These are phyloP conservation scores for Phoenoteleia sp. DNA, from an alignment of 2,888 invertebrate species.

Conservation along the genomic window DNA sequence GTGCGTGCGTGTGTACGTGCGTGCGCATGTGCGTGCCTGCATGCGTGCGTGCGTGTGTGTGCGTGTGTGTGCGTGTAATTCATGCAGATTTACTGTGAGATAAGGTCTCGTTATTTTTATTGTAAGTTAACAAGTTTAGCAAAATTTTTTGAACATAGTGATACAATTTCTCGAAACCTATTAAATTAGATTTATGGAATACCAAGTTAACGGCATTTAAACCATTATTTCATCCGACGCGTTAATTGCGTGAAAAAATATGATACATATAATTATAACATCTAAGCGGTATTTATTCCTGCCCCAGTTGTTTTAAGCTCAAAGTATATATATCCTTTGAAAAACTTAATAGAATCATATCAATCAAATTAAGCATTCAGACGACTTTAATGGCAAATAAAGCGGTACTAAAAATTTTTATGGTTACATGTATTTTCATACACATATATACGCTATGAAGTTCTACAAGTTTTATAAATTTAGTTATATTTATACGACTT, in stretches of 20 bases:
- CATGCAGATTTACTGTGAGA: too few relatives aligned
- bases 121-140: too few relatives aligned
- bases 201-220: neutral
- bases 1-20: too few relatives aligned
- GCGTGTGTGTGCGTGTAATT: too few relatives aligned
- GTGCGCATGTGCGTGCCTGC: too few relatives aligned
- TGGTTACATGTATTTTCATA: conserved; percentile 54
- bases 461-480: conserved; percentile 54
- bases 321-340: conserved; percentile 28
- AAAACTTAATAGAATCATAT: conserved; percentile 61
- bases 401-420: conserved; percentile 60
- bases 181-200: neutral
- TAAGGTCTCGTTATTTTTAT: too few relatives aligned
- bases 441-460: conserved; percentile 43
- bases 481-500: conserved; percentile 45
- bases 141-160: neutral
- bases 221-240: neutral
- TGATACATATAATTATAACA: conserved; percentile 1
- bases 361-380: conserved; percentile 63
- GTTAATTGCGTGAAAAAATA: neutral
- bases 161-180: neutral
- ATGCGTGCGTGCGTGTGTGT: too few relatives aligned
- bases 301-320: conserved; percentile 28
- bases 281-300: conserved; percentile 25
- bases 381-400: conserved; percentile 67